Evolutionary conservation across 2,113 vertebrate species (phyloP).

Genomic region (Cavia aperea): DNA sequence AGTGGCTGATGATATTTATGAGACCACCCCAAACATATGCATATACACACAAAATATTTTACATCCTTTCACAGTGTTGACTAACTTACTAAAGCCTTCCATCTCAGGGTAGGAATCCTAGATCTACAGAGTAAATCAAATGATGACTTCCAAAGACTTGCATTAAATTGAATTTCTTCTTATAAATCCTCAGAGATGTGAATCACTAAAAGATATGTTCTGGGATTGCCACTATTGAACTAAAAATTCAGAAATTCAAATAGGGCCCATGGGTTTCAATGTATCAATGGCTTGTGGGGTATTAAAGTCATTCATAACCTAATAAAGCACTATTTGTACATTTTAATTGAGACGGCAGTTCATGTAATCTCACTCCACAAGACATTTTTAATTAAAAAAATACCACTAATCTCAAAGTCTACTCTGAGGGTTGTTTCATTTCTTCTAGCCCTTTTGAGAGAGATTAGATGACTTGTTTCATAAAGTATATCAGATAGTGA

Average conservation of each 20-base stretch:
- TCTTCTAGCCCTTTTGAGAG: conserved; percentile 44
- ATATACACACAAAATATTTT: background rate
- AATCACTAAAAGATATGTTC: background rate
- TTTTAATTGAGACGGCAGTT: conserved; percentile 54
- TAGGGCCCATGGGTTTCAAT: background rate
- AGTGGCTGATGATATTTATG: background rate
- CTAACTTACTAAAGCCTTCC: background rate
- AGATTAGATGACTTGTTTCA: conserved; percentile 61
- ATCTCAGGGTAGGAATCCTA: background rate
- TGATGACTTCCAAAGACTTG: background rate
- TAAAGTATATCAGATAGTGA: conserved; percentile 52
- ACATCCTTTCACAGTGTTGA: background rate
- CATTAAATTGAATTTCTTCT: background rate
- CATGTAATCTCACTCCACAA: conserved; percentile 47
- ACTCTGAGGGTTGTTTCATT: conserved; percentile 51
- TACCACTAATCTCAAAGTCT: conserved; percentile 40
- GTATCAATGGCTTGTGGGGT: background rate
- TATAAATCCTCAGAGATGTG: background rate
- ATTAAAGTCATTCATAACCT: conserved; percentile 58
- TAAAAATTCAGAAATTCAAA: conserved; percentile 36
- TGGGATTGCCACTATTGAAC: conserved; percentile 26
- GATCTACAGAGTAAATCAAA: background rate
- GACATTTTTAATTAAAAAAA: conserved; percentile 65
- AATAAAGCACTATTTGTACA: conserved; percentile 48
- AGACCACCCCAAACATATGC: background rate